Conservation (phyloP, 2,797 vertebrate species). For the Lagorchestes hirsutus region DNA sequence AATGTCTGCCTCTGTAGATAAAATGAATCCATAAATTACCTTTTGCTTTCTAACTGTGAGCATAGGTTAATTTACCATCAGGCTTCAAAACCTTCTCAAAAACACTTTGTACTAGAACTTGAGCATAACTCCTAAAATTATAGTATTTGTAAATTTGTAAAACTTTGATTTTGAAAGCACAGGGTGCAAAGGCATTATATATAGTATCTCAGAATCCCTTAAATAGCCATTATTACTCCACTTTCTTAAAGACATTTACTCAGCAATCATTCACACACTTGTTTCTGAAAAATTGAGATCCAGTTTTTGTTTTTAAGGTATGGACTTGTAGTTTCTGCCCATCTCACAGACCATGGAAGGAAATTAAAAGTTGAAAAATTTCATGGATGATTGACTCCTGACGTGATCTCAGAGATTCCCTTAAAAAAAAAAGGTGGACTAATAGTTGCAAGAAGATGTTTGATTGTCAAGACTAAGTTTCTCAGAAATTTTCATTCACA, state of each 20-base stretch:
- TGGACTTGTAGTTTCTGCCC: not conserved
- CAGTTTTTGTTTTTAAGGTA: constrained; percentile 6
- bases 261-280: not conserved
- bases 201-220: not conserved
- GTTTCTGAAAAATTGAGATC: not conserved
- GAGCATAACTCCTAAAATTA: not conserved
- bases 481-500: not conserved
- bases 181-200: not conserved
- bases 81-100: not conserved
- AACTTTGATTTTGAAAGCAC: too few species aligned
- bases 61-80: not conserved
- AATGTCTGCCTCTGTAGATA: not conserved
- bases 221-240: rapidly evolving
- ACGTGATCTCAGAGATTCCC: not conserved
- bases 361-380: not conserved
- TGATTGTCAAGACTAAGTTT: constrained; percentile 34
- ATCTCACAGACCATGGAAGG: constrained; percentile 18
- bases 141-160: not conserved
- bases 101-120: not conserved
- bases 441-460: not conserved
- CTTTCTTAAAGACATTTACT: not conserved
- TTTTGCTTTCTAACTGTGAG: not conserved
- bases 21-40: not conserved
- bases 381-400: constrained; percentile 8
- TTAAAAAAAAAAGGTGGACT: constrained; percentile 1